Evolutionary conservation across 2,113 vertebrate species (phyloP).

Genomic region (Garra rufa): DNA sequence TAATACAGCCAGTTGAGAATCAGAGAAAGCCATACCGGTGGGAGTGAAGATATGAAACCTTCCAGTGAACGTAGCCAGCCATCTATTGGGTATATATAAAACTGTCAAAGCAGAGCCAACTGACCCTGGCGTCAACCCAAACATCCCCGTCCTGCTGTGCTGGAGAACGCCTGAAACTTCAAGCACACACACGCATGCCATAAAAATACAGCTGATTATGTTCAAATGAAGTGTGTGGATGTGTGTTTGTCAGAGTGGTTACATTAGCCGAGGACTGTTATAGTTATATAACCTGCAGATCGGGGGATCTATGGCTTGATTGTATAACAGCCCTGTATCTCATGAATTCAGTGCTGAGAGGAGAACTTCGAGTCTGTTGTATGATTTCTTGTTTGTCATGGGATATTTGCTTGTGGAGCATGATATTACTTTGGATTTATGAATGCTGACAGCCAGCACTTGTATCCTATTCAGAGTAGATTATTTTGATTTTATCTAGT

Average conservation of each 20-base stretch:
- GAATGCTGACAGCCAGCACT: not conserved
- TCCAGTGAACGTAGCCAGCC: constrained; percentile 54
- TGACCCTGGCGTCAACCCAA: constrained; percentile 79
- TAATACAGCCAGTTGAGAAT: constrained; percentile 30
- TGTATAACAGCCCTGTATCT: not conserved
- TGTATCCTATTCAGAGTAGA: not conserved
- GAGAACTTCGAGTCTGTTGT: not conserved
- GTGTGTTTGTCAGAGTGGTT: constrained; percentile 13
- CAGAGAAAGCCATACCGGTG: constrained; percentile 11
- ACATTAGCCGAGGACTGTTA: constrained; percentile 20
- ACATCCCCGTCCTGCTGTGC: constrained; percentile 53
- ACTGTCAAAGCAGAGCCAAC: constrained; percentile 73
- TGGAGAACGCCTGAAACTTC: not conserved
- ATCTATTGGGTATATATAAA: constrained; percentile 71
- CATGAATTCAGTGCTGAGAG: not conserved
- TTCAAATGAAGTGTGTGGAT: constrained; percentile 18
- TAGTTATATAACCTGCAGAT: constrained; percentile 19
- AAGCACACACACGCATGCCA: constrained; percentile 7
- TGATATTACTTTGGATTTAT: not conserved
- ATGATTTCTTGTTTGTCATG: not conserved
- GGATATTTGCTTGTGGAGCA: not conserved
- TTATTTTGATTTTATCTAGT: not conserved
- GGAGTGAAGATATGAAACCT: constrained; percentile 37
- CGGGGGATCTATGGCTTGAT: constrained; percentile 13
- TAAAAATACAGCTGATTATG: constrained; percentile 43